phyloP scores from a whole-genome alignment of 2,113 vertebrate species.

The Ctenodactylus gundi region DNA sequence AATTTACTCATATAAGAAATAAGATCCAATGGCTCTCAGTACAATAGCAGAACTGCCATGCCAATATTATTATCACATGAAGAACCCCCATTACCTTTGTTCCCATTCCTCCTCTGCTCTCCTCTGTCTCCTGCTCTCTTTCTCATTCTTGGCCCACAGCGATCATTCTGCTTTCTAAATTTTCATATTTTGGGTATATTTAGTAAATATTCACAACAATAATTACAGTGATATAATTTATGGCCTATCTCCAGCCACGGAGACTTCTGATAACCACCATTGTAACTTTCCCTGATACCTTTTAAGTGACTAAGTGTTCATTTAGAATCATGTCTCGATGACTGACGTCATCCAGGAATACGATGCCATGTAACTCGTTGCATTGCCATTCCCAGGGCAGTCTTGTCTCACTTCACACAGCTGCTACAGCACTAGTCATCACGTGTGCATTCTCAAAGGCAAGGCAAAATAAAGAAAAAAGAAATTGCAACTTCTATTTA shows the following conservation, averaged over 20 bases:
- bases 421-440: neutral
- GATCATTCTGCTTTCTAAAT: neutral
- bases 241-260: too few relatives aligned
- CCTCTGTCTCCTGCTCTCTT: neutral
- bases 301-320: too few relatives aligned
- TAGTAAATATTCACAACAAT: too few relatives aligned
- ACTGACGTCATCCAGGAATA: too few relatives aligned
- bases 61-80: neutral
- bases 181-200: neutral
- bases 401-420: neutral
- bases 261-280: too few relatives aligned
- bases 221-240: too few relatives aligned
- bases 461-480: neutral
- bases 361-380: neutral
- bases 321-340: too few relatives aligned
- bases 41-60: neutral
- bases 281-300: too few relatives aligned
- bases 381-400: neutral
- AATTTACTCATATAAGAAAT: neutral
- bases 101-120: neutral
- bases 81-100: too few relatives aligned
- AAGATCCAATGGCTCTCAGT: neutral
- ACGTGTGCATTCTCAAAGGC: neutral
- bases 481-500: neutral
- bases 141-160: too few relatives aligned